Evolutionary conservation across 2,888 invertebrate genomes (phyloP).

Genomic region (Onthophagus sagittarius): DNA sequence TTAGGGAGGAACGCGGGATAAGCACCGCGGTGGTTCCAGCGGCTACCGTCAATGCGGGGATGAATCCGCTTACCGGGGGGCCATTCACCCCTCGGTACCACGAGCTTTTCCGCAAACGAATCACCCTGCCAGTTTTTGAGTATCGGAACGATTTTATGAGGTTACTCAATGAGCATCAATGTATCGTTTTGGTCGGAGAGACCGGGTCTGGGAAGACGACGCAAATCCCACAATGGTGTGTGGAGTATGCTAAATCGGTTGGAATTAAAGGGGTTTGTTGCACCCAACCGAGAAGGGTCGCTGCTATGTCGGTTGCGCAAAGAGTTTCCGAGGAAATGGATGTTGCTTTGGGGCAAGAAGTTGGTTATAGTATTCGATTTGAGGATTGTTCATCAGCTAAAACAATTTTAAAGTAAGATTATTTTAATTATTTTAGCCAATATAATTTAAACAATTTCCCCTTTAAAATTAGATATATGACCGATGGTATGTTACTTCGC

Average conservation of each 20-base stretch:
- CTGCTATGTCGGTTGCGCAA: slow-evolving; percentile 99
- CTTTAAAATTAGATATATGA: slow-evolving; percentile 74
- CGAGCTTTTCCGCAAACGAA: slow-evolving; percentile 83
- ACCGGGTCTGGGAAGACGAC: slow-evolving; percentile 99
- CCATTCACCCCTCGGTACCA: slow-evolving; percentile 88
- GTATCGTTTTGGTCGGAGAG: slow-evolving; percentile 95
- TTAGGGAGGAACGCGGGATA: slow-evolving; percentile 58
- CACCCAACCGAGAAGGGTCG: slow-evolving; percentile 95
- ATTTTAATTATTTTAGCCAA: neutral
- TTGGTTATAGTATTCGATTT: slow-evolving; percentile 96
- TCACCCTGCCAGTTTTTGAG: slow-evolving; percentile 95
- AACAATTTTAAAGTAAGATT: slow-evolving; percentile 84
- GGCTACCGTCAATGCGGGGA: slow-evolving; percentile 43
- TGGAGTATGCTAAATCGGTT: slow-evolving; percentile 64
- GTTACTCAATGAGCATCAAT: slow-evolving; percentile 86
- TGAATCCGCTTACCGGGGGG: slow-evolving; percentile 77
- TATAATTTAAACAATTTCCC: slow-evolving; percentile 8
- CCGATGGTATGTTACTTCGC: slow-evolving; percentile 98
- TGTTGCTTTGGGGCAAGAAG: slow-evolving; percentile 85
- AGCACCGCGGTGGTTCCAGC: slow-evolving; percentile 37
- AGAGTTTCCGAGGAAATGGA: slow-evolving; percentile 99
- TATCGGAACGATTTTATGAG: slow-evolving; percentile 96
- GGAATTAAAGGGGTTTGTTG: slow-evolving; percentile 85
- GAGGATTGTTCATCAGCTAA: slow-evolving; percentile 96
- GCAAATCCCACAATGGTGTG: slow-evolving; percentile 97